A percentile compares a stretch with the other conserved stretches of the same genome.
Conservation (phyloP, 2,888 invertebrate species). For the Apomyelois bistriatella region DNA sequence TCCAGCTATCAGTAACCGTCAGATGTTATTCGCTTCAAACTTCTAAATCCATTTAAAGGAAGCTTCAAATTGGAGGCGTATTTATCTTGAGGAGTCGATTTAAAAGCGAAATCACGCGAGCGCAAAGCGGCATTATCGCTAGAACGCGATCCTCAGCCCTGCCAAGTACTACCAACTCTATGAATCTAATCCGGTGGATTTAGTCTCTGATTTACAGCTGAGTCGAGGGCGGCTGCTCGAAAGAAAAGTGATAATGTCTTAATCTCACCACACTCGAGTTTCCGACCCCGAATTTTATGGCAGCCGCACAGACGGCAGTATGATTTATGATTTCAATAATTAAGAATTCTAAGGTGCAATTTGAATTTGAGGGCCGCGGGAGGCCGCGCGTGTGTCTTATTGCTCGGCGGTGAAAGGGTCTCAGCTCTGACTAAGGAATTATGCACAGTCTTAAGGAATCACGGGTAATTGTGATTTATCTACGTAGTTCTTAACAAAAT, state of each 20-base stretch:
- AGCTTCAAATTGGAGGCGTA: constrained; percentile 66
- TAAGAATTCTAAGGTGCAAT: constrained; percentile 80
- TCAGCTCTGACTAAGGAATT: constrained; percentile 58
- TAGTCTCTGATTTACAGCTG: constrained; percentile 79
- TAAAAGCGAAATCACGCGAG: constrained; percentile 78
- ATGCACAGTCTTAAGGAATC: constrained; percentile 58
- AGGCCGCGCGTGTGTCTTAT: constrained; percentile 76
- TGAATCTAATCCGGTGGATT: constrained; percentile 80
- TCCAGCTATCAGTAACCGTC: constrained; percentile 63
- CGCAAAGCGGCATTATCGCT: constrained; percentile 76
- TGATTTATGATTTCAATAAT: constrained; percentile 81
- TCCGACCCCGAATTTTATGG: constrained; percentile 71
- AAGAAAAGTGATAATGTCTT: constrained; percentile 86
- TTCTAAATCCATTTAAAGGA: constrained; percentile 66
- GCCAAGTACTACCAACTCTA: constrained; percentile 62
- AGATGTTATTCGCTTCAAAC: constrained; percentile 63
- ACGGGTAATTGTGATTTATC: constrained; percentile 42
- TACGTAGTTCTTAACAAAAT: constrained; percentile 1
- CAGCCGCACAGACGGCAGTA: constrained; percentile 75
- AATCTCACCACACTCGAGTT: constrained; percentile 80
- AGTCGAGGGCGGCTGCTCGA: constrained; percentile 64
- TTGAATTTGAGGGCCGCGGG: constrained; percentile 73
- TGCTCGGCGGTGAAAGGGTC: constrained; percentile 70
- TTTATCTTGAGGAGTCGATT: constrained; percentile 77
- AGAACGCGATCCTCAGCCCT: constrained; percentile 69